phyloP scores from a whole-genome alignment of 2,888 invertebrate genomes.

The Dioctria linearis region DNA sequence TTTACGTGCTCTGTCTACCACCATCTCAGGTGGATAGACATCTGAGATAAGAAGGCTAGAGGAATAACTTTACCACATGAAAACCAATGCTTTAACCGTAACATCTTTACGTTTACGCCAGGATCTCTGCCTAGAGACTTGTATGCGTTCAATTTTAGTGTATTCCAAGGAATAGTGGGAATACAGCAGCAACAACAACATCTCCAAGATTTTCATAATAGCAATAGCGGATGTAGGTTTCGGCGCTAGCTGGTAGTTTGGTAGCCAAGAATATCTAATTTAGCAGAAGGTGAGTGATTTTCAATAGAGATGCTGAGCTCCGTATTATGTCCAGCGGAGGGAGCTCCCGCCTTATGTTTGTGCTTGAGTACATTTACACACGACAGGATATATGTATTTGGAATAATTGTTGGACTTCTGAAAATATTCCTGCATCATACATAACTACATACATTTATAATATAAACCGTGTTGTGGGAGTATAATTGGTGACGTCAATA shows the following conservation, averaged over 20 bases:
- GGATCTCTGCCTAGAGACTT: slow-evolving; percentile 10
- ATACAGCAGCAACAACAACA: slow-evolving; percentile 1
- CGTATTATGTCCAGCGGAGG: slow-evolving; percentile 8
- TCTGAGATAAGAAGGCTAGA: not conserved
- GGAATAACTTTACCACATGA: not conserved
- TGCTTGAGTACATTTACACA: slow-evolving; percentile 5
- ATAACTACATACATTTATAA: no score
- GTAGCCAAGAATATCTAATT: not conserved
- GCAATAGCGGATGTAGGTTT: slow-evolving; percentile 18
- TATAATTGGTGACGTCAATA: no score
- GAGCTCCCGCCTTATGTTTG: not conserved
- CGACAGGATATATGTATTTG: not conserved
- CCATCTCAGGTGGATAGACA: not conserved
- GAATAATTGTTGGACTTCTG: not conserved
- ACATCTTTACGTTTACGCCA: slow-evolving; percentile 34
- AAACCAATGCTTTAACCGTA: slow-evolving; percentile 50
- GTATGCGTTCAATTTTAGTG: slow-evolving; percentile 18
- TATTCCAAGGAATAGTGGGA: no score
- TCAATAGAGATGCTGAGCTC: slow-evolving; percentile 8
- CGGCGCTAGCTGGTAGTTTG: not conserved
- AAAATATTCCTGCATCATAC: slow-evolving; percentile 7
- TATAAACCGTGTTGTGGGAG: no score
- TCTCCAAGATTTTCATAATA: slow-evolving; percentile 11
- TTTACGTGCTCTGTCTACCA: not conserved
- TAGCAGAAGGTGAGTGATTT: slow-evolving; percentile 14